A percentile compares a stretch with the other conserved stretches of the same genome.
Evolutionary conservation across 2,888 invertebrate species (phyloP).

Genomic region (Microctonus aethiopoides): DNA sequence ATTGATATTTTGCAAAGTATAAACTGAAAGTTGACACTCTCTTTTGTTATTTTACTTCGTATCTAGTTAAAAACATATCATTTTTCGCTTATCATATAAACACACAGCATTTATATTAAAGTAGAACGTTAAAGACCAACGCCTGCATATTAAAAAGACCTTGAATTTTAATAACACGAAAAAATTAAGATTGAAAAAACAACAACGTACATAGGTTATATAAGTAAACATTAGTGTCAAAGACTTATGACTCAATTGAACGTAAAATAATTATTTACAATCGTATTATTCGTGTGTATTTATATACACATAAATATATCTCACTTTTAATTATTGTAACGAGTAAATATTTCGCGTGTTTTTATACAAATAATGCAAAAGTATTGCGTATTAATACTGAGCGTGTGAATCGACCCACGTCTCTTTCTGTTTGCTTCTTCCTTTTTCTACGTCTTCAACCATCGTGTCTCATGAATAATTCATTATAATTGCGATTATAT

Average conservation of each 20-base stretch:
- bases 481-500: conserved; percentile 53
- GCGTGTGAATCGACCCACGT: conserved; percentile 48
- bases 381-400: conserved; percentile 48
- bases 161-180: background rate
- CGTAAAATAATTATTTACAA: background rate
- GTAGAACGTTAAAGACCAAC: background rate
- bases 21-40: background rate
- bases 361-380: conserved; percentile 44
- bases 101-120: background rate
- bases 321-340: no score
- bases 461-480: conserved; percentile 54
- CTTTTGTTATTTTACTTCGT: background rate
- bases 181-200: background rate
- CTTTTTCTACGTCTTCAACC: conserved; percentile 41
- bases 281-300: no score
- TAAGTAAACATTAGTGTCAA: background rate
- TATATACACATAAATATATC: no score
- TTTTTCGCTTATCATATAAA: background rate
- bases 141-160: background rate
- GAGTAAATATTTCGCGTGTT: conserved; percentile 4
- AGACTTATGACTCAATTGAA: background rate
- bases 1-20: background rate
- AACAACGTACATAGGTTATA: background rate
- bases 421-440: conserved; percentile 29
- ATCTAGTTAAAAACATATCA: background rate